Evolutionary conservation across 2,797 vertebrate genomes (phyloP).

Genomic region (Chanos chanos): DNA sequence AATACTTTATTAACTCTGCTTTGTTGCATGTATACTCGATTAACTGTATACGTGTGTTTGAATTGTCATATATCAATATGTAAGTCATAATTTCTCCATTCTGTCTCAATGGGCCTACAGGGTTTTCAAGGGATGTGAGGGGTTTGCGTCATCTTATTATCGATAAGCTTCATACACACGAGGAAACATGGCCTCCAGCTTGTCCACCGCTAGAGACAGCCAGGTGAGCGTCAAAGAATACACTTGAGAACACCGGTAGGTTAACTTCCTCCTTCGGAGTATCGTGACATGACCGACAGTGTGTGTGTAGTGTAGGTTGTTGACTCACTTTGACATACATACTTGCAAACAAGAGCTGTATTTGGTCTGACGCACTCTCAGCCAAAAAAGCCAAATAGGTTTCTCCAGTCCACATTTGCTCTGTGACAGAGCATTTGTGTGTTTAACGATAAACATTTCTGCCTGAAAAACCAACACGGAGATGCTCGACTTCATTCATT

Average conservation of each 20-base stretch:
- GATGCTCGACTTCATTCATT: no score
- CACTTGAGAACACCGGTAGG: background rate
- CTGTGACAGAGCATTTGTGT: no score
- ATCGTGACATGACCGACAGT: background rate
- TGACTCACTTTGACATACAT: no score
- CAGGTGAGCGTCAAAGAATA: constrained; percentile 41
- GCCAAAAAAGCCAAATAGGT: no score
- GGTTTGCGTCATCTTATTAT: constrained; percentile 73
- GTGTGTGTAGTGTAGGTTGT: no score
- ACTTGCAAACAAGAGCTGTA: no score
- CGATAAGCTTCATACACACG: constrained; percentile 75
- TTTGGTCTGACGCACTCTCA: no score
- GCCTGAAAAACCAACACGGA: no score
- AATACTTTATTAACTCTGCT: no score
- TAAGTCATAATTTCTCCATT: background rate
- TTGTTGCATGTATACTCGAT: no score
- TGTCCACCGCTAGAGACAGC: constrained; percentile 70
- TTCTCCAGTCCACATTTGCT: no score
- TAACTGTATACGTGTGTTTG: background rate
- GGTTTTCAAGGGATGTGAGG: constrained; percentile 46
- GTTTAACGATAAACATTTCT: no score
- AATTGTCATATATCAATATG: background rate
- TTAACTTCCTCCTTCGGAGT: background rate
- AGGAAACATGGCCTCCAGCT: constrained; percentile 72
- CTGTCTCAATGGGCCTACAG: constrained; percentile 50